Percentiles rank a stretch among this genome's conserved stretches.
These are phyloP conservation scores for Siniperca chuatsi DNA, from an alignment of 2,113 vertebrate genomes.

Conservation along the genomic window DNA sequence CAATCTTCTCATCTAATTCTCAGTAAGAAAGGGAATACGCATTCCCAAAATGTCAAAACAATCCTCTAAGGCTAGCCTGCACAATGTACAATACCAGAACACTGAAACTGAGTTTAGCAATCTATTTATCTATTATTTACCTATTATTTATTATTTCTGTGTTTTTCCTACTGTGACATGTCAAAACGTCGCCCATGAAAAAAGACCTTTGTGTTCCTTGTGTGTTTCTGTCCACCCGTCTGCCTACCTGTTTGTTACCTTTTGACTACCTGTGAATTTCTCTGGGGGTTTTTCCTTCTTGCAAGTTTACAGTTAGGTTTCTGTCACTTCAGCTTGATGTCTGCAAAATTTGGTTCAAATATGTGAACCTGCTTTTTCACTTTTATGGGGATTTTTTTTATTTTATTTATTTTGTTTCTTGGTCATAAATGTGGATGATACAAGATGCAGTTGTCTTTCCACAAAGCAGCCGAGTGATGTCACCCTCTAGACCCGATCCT, in stretches of 20 bases:
- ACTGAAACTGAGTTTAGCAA: not conserved
- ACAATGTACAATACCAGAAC: not conserved
- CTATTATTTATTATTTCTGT: not conserved
- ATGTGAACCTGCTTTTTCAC: not conserved
- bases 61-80: too few species aligned
- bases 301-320: too few species aligned
- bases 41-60: too few species aligned
- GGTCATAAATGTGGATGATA: constrained; percentile 9
- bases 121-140: not conserved
- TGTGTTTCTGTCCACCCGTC: too few species aligned
- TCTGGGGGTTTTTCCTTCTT: not conserved
- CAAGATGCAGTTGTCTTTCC: not conserved
- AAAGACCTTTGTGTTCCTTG: too few species aligned
- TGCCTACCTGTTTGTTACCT: not conserved
- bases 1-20: not conserved
- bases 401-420: not conserved
- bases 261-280: not conserved
- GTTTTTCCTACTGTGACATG: too few species aligned
- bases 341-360: constrained; percentile 6
- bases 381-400: not conserved
- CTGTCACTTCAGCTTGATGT: constrained; percentile 7
- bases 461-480: not conserved
- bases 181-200: too few species aligned
- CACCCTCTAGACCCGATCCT: not conserved
- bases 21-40: too few species aligned